phyloP scores from a whole-genome alignment of 2,113 vertebrate genomes.

The Tupaia tana region DNA sequence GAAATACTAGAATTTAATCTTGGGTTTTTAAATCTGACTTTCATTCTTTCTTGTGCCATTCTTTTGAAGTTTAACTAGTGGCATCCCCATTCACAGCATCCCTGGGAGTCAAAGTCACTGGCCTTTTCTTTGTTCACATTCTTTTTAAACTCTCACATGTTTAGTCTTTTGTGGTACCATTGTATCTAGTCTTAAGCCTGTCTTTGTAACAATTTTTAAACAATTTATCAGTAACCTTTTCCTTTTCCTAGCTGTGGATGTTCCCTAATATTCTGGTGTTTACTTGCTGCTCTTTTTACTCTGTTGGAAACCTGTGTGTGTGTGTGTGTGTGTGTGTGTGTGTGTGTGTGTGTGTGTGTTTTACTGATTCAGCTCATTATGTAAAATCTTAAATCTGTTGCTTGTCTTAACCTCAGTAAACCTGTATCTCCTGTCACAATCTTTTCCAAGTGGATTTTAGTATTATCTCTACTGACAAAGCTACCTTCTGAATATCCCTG shows the following conservation, averaged over 20 bases:
- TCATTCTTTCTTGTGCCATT: neutral
- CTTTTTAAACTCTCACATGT: neutral
- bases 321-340: no score
- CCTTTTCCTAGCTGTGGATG: neutral
- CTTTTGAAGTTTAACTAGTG: neutral
- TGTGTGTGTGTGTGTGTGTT: no score
- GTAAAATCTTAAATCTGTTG: constrained; percentile 8
- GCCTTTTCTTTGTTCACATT: constrained; percentile 39
- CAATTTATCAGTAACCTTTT: neutral
- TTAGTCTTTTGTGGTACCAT: neutral
- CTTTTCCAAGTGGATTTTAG: neutral
- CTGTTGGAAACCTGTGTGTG: neutral
- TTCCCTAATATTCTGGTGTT: neutral
- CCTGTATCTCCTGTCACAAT: neutral
- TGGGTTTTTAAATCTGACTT: constrained; percentile 7
- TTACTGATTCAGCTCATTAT: constrained; percentile 13
- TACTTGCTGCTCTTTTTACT: constrained; percentile 1
- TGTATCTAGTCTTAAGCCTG: neutral
- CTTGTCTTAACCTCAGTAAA: constrained; percentile 24
- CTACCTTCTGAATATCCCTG: neutral
- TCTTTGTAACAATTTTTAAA: neutral
- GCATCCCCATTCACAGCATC: neutral
- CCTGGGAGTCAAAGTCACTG: neutral
- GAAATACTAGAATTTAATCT: neutral
- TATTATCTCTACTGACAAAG: neutral